Evolutionary conservation across 2,113 vertebrate species (phyloP).

Genomic region (Myxocyprinus asiaticus): DNA sequence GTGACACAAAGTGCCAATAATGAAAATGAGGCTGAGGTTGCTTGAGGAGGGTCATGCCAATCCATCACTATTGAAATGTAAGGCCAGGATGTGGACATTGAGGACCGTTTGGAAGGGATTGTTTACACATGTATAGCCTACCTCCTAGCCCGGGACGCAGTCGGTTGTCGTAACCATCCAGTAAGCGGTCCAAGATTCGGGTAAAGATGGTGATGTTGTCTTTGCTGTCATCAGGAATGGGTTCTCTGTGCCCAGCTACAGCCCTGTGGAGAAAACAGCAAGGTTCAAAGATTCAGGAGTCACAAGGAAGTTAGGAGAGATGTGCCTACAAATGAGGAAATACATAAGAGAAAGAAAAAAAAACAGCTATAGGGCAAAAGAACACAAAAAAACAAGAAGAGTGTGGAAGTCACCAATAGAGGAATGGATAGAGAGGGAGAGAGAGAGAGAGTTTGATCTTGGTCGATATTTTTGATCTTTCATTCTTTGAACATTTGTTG

Average conservation of each 20-base stretch:
- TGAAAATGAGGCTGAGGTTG: background rate
- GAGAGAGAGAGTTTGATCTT: background rate
- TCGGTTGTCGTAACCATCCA: slow-evolving; percentile 97
- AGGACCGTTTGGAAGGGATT: background rate
- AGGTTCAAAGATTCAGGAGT: slow-evolving; percentile 26
- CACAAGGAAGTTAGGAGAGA: slow-evolving; percentile 10
- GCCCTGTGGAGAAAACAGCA: slow-evolving; percentile 63
- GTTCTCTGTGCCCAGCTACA: slow-evolving; percentile 76
- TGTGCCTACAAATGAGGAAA: background rate
- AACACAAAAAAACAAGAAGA: background rate
- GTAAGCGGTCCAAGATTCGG: slow-evolving; percentile 90
- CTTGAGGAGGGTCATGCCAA: background rate
- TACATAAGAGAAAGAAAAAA: too few relatives aligned
- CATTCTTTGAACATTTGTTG: slow-evolving; percentile 28
- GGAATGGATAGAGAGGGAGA: background rate
- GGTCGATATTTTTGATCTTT: slow-evolving; percentile 33
- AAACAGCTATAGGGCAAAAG: background rate
- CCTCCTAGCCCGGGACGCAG: slow-evolving; percentile 87
- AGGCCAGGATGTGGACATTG: background rate
- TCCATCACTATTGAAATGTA: background rate
- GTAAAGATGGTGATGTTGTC: slow-evolving; percentile 99
- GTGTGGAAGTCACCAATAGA: too few relatives aligned
- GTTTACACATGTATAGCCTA: slow-evolving; percentile 46
- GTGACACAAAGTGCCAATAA: background rate
- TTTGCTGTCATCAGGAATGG: slow-evolving; percentile 86